Conservation (phyloP, 23 tunicate species). For the Aplidium turbinatum region DNA sequence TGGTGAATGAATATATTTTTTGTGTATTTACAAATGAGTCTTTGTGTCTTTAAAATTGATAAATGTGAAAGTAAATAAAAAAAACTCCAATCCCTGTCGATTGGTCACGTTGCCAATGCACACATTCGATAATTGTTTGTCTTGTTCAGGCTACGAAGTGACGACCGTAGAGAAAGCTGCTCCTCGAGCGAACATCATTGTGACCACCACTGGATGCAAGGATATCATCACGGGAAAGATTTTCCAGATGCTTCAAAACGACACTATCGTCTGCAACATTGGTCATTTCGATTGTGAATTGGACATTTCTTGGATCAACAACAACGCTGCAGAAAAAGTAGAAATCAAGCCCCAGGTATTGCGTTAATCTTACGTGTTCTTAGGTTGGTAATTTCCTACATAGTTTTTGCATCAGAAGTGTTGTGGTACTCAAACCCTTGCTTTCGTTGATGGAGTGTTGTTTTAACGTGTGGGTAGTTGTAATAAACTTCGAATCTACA, state of each 20-base stretch:
- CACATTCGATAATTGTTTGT: too few relatives aligned
- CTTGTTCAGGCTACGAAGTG: constrained; percentile 76
- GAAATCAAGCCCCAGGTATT: constrained; percentile 91
- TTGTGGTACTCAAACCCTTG: too few relatives aligned
- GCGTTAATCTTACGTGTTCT: too few relatives aligned
- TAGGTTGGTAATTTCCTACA: background rate
- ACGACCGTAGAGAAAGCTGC: constrained; percentile 97
- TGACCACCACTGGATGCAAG: constrained; percentile 96
- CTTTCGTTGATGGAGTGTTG: too few relatives aligned
- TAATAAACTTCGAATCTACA: background rate
- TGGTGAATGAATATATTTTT: too few relatives aligned
- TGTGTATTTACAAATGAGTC: too few relatives aligned
- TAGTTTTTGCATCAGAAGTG: too few relatives aligned
- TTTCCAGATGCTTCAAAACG: constrained; percentile 77
- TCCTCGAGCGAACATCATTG: constrained; percentile 88
- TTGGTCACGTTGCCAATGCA: too few relatives aligned
- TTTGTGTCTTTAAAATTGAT: too few relatives aligned
- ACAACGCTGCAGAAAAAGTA: constrained; percentile 81
- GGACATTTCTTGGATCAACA: constrained; percentile 92
- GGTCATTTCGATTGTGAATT: constrained; percentile 97
- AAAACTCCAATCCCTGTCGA: too few relatives aligned
- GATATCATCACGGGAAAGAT: constrained; percentile 78
- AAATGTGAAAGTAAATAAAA: too few relatives aligned
- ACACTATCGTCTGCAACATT: constrained; percentile 95
- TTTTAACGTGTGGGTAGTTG: background rate